These are phyloP conservation scores for Notoglanidium macrostoma DNA, from an alignment of 2,797 vertebrate genomes.

Conservation along the genomic window DNA sequence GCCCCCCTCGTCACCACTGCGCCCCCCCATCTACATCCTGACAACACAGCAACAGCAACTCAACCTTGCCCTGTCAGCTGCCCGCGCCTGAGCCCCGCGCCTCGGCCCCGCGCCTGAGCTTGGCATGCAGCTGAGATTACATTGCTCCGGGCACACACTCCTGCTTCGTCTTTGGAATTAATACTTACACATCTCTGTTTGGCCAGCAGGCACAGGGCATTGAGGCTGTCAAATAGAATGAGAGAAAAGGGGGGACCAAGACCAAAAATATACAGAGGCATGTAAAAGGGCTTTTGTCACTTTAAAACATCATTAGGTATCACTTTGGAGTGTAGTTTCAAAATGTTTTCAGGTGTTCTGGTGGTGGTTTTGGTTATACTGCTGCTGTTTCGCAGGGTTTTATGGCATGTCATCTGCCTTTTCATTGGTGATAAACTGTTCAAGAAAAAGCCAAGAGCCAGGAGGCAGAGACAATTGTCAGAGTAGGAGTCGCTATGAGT, in stretches of 20 bases:
- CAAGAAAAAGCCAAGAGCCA: conserved; percentile 59
- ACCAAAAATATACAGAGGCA: neutral
- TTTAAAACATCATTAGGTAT: conserved; percentile 48
- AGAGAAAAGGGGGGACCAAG: conserved; percentile 36
- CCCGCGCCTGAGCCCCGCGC: conserved; percentile 63
- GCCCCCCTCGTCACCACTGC: conserved; percentile 30
- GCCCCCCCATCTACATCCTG: conserved; percentile 61
- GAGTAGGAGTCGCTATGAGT: neutral
- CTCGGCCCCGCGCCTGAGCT: conserved; percentile 61
- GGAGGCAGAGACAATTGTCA: conserved; percentile 49
- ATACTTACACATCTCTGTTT: conserved; percentile 54
- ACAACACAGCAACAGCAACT: conserved; percentile 76
- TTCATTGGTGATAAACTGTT: conserved; percentile 74
- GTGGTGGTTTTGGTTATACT: conserved; percentile 75
- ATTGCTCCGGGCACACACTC: conserved; percentile 60
- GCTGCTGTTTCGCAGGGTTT: conserved; percentile 74
- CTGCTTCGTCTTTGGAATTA: conserved; percentile 62
- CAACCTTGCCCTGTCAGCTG: conserved; percentile 77
- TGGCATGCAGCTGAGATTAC: conserved; percentile 76
- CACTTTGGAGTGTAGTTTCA: conserved; percentile 60
- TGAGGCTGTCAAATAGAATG: conserved; percentile 37
- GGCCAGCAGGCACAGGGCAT: conserved; percentile 48
- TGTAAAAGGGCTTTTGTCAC: conserved; percentile 55
- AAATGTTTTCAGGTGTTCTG: conserved; percentile 76
- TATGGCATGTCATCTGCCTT: conserved; percentile 79